Evolutionary conservation across 1,140 invertebrate species (phyloP), one percentile per base, ranked within the genome.

Genomic region (Drosophila tsacasi): DNA sequence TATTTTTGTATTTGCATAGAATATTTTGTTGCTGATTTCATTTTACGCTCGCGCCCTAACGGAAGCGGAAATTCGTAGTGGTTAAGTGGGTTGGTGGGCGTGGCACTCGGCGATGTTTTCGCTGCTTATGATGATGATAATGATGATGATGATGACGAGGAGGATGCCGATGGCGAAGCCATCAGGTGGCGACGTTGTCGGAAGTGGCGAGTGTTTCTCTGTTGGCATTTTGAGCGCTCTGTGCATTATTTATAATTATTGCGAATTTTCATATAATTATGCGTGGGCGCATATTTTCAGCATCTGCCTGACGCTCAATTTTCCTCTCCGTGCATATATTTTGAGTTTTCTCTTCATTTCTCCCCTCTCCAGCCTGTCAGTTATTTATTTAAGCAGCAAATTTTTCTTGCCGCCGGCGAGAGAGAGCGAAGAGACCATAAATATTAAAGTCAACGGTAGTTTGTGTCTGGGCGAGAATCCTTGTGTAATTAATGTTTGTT

Each of bases 251-350:
- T 90, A 87, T 87, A 87, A 87, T 87, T 87, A 87, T 87, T 89
- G 85, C 85, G 84, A 87, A 87, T 90, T 87, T 87, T 87, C 81
- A 90, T 90, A 90, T 87, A 87, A 87, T 90, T 87, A 90, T 87
- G 84, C 84, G 81, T 87, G 68, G 74, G 77, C 83, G 84, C 84
- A 87, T 74, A 69, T 66, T 78, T 78, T 19, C 60, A 58, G 39
- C 57, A 46, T 49, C 46, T 32, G 46, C 40, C 12, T 30, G 44
- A 27, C 54, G 46, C 69, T 73, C 54, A 72, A 73, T 60, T 73
- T 73, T 73, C 54, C 64, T 35, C 35, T 35, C n/a, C 21, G 1
- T 46, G 57, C 25, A 59, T 30, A 49, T 64, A 42, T 30, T 58
- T 40, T 30, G 49, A n/a, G 23, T 32, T 47, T 32, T 58, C 7